phyloP scores from a whole-genome alignment of 2,797 vertebrate genomes.

The Mormyrops boulengeri region DNA sequence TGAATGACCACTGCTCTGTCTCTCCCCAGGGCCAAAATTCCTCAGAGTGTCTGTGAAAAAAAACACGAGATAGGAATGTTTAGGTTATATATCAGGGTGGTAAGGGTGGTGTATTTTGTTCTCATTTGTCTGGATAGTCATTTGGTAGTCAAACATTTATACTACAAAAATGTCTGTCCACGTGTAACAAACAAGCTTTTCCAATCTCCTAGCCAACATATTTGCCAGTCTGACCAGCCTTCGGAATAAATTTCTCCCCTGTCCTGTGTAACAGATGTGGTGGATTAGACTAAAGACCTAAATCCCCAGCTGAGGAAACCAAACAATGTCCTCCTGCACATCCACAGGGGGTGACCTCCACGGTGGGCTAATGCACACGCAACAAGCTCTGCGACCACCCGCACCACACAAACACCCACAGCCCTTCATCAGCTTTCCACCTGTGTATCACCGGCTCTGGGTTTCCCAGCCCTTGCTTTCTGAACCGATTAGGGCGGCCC shows the following conservation, averaged over 20 bases:
- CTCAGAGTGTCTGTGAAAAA: constrained; percentile 78
- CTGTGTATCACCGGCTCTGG: background rate
- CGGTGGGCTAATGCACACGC: background rate
- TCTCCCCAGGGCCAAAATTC: constrained; percentile 42
- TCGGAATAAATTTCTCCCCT: background rate
- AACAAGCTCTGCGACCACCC: background rate
- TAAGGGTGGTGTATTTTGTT: background rate
- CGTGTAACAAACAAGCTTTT: background rate
- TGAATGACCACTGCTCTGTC: constrained; percentile 53
- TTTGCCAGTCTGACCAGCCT: background rate
- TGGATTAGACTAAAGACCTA: background rate
- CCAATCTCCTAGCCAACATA: background rate
- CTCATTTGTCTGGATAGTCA: background rate
- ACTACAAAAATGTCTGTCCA: background rate
- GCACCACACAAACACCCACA: background rate
- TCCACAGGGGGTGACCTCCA: background rate
- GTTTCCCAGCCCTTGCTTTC: background rate
- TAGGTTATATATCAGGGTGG: background rate
- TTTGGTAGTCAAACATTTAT: background rate
- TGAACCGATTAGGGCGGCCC: background rate
- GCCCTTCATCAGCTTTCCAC: background rate
- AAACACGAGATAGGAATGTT: background rate
- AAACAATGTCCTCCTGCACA: background rate
- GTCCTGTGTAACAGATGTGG: background rate
- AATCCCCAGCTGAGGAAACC: background rate